These are phyloP conservation scores for Botrylloides violaceus DNA, from an alignment of 23 tunicate genomes.

Conservation along the genomic window DNA sequence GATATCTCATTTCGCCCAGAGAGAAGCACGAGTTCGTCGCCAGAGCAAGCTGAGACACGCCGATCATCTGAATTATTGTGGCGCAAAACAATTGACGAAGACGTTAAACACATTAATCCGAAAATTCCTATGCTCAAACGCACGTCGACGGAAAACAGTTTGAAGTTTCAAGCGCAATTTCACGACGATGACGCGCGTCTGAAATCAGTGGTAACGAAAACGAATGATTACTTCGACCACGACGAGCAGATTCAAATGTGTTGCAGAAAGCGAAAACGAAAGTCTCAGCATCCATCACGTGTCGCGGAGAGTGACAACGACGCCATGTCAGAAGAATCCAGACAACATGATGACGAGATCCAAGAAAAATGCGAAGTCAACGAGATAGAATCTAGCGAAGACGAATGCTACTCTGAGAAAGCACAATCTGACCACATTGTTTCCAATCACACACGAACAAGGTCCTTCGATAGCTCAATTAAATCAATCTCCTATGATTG, in stretches of 20 bases:
- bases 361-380: neutral
- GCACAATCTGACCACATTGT: neutral
- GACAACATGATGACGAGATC: neutral
- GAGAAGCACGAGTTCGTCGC: constrained; percentile 3
- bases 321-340: neutral
- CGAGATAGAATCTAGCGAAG: neutral
- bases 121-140: neutral
- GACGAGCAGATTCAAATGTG: neutral
- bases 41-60: neutral
- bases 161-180: neutral
- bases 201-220: neutral
- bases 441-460: neutral
- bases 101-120: neutral
- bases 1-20: neutral
- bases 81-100: neutral
- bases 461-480: no score
- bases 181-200: neutral
- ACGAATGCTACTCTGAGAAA: neutral
- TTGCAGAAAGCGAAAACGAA: constrained; percentile 4
- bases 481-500: no score
- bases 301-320: constrained; percentile 2
- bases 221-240: neutral
- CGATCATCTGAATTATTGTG: neutral
- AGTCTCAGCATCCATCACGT: constrained; percentile 15
- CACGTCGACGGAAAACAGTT: neutral